These are phyloP conservation scores for Oreortyx pictus DNA, from an alignment of 2,797 vertebrate genomes.

Conservation along the genomic window DNA sequence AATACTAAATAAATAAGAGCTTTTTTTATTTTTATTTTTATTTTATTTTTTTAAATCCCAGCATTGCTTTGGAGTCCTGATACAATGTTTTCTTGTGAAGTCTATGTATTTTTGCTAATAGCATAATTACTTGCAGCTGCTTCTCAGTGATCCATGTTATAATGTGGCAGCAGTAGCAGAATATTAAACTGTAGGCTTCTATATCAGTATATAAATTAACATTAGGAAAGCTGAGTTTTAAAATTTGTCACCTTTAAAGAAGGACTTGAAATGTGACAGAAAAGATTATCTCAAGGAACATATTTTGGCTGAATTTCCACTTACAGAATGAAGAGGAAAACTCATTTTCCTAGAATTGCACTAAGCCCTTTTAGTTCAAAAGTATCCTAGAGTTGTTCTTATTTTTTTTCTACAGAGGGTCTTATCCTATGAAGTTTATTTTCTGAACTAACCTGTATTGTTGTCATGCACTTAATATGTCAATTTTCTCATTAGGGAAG, in stretches of 20 bases:
- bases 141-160: not conserved
- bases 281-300: not conserved
- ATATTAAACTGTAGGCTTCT: not conserved
- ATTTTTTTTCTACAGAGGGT: not conserved
- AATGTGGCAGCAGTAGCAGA: not conserved
- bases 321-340: not conserved
- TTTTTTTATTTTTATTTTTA: not conserved
- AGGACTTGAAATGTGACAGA: not conserved
- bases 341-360: not conserved
- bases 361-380: not conserved
- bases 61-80: not conserved
- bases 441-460: not conserved
- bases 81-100: not conserved
- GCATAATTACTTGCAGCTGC: not conserved
- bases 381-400: not conserved
- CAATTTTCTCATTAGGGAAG: conserved; percentile 85
- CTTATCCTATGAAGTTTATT: not conserved
- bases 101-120: not conserved
- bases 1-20: not conserved
- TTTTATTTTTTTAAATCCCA: not conserved
- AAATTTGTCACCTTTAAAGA: not conserved
- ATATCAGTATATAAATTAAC: not conserved
- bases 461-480: conserved; percentile 40
- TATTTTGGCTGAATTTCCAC: not conserved
- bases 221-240: not conserved